Evolutionary conservation across 2,888 invertebrate genomes (phyloP).

Genomic region (Ceraclea dissimilis): DNA sequence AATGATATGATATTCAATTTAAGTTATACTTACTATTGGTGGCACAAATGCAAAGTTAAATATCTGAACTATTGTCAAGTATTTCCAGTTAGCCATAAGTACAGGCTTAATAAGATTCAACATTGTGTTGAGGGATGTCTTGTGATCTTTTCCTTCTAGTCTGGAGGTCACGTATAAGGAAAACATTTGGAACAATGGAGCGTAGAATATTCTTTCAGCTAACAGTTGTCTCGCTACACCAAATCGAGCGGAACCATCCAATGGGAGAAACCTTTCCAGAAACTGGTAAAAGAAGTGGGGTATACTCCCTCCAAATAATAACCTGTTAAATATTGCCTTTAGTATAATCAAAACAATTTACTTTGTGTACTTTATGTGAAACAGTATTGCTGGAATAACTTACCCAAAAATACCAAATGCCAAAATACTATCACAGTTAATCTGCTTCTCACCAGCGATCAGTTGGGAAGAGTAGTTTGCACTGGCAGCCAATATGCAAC

Average conservation of each 20-base stretch:
- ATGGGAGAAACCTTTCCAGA: conserved; percentile 53
- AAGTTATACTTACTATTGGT: conserved; percentile 56
- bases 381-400: conserved; percentile 26
- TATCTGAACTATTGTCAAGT: conserved; percentile 65
- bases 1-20: too few species aligned
- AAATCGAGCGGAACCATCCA: conserved; percentile 48
- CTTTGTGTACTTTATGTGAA: too few species aligned
- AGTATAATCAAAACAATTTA: background rate
- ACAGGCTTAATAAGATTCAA: conserved; percentile 57
- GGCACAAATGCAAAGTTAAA: conserved; percentile 70
- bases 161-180: conserved; percentile 66
- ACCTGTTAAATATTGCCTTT: conserved; percentile 37
- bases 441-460: conserved; percentile 53
- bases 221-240: conserved; percentile 54
- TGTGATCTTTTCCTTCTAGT: conserved; percentile 69
- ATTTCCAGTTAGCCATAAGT: conserved; percentile 68
- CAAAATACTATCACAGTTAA: conserved; percentile 59
- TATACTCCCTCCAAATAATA: conserved; percentile 71
- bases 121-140: conserved; percentile 55
- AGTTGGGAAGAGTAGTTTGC: conserved; percentile 69
- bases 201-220: conserved; percentile 64
- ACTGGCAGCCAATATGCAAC: conserved; percentile 62
- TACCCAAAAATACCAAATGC: conserved; percentile 75
- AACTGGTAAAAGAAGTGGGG: conserved; percentile 71
- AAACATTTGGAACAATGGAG: conserved; percentile 64